Evolutionary conservation across 2,888 invertebrate genomes (phyloP), one percentile per base, ranked within the genome.

Genomic region (Tipula helvola): DNA sequence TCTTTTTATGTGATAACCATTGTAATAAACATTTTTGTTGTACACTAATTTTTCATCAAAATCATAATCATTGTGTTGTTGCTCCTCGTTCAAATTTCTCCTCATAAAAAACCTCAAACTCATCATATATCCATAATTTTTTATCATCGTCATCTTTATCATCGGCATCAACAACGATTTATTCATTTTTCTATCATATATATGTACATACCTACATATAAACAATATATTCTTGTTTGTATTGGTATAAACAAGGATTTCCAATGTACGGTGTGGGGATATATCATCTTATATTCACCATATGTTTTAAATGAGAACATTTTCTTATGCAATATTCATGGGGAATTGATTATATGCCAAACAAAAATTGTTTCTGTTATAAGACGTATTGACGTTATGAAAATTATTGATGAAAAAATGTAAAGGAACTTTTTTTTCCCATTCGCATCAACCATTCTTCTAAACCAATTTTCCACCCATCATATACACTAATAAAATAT

Each of bases 241-340:
- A 16, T 52, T 16, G 16, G 5, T 52, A 52, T 28, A 10, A 28
- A 71, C 12, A 3, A 52, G 5, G 47, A 8, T 41, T 5, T 41
- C 41, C 41, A 52, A n/a, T 57, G n/a, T 28, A 8, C 28, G 71
- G 28, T 28, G 28, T 10, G 10, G 10, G 28, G 28, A 71, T 28
- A 39, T 52, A 71, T 71, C 28, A 71, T 52, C 52, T 28, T 71
- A 28, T 71, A 71, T 71, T 71, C 28, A 71, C 71, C 71, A 71
- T 71, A 71, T 71, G 71, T 71, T 71, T 71, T 7, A 10, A 12
- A 71, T 71, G 71, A 71, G 71, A 18, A 71, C 28, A 57, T 71
- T 71, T 71, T 71, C 71, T 71, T 71, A 71, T 71, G 71, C 71
- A 71, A 71, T 71, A 71, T 71, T 71, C 71, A 71, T 71, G 71